phyloP scores from a whole-genome alignment of 2,888 invertebrate species.

The Netelia inedita region DNA sequence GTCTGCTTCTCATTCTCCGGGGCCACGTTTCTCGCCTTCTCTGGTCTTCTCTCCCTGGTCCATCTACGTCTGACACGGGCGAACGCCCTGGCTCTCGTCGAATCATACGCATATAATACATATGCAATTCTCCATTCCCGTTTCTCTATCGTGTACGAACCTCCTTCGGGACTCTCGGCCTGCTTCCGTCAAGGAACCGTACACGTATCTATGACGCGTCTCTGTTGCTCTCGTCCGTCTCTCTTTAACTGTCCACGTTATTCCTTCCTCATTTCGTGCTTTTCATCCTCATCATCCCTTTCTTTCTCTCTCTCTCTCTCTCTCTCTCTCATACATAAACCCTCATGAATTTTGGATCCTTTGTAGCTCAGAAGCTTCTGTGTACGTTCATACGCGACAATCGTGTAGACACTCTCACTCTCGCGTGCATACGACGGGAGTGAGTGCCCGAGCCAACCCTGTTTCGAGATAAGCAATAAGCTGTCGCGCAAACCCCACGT shows the following conservation, averaged over 20 bases:
- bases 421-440: conserved; percentile 14
- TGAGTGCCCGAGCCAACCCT: conserved; percentile 49
- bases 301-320: conserved; percentile 29
- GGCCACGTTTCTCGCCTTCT: conserved; percentile 57
- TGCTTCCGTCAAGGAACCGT: conserved; percentile 33
- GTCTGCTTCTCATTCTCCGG: conserved; percentile 54
- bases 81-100: conserved; percentile 52
- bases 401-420: conserved; percentile 65
- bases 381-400: conserved; percentile 69
- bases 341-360: conserved; percentile 50
- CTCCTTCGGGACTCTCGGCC: conserved; percentile 56
- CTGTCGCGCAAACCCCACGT: conserved; percentile 57
- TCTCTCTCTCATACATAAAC: conserved; percentile 4
- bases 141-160: conserved; percentile 28
- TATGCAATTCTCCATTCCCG: conserved; percentile 69
- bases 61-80: conserved; percentile 59
- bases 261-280: conserved; percentile 31
- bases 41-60: conserved; percentile 58
- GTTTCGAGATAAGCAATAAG: conserved; percentile 70
- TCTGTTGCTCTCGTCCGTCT: conserved; percentile 28
- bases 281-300: conserved; percentile 10
- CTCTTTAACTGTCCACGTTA: conserved; percentile 11
- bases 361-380: conserved; percentile 58
- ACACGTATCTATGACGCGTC: conserved; percentile 16
- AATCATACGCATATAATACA: conserved; percentile 66